phyloP scores from a whole-genome alignment of 2,888 invertebrate genomes.

The Parnassius glacialis region DNA sequence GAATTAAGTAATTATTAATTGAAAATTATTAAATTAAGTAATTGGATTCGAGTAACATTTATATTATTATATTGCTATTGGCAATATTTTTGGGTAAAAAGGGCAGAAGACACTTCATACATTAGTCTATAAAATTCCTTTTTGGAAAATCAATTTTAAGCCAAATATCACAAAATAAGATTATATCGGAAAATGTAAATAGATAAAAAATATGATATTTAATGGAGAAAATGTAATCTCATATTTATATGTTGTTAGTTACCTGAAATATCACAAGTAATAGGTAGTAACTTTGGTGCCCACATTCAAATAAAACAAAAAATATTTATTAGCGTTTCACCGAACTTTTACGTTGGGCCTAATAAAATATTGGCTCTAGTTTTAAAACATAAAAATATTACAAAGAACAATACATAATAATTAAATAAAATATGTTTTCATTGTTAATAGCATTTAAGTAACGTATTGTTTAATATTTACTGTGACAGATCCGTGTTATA shows the following conservation, averaged over 20 bases:
- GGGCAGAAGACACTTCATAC: slow-evolving; percentile 39
- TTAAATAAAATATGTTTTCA: background rate
- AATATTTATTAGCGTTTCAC: slow-evolving; percentile 24
- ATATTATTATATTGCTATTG: no score
- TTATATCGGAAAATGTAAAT: slow-evolving; percentile 52
- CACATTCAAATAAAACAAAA: slow-evolving; percentile 31
- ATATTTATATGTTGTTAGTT: slow-evolving; percentile 59
- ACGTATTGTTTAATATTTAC: background rate
- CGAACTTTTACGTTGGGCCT: slow-evolving; percentile 14
- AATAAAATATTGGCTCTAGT: slow-evolving; percentile 14
- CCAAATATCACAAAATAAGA: slow-evolving; percentile 72
- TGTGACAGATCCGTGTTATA: background rate
- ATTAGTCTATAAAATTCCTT: slow-evolving; percentile 40
- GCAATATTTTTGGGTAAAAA: background rate
- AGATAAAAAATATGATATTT: slow-evolving; percentile 40
- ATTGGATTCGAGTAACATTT: no score
- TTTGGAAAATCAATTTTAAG: slow-evolving; percentile 54
- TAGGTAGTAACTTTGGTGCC: slow-evolving; percentile 54
- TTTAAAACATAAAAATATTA: background rate
- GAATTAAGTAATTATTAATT: no score
- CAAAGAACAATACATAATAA: no score
- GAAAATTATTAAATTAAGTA: no score
- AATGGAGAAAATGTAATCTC: slow-evolving; percentile 61
- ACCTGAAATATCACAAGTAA: slow-evolving; percentile 63
- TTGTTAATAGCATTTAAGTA: background rate